Percentiles rank a stretch among this genome's conserved stretches.
Conservation (phyloP, 1,140 invertebrate genomes). For the Homarus americanus region DNA sequence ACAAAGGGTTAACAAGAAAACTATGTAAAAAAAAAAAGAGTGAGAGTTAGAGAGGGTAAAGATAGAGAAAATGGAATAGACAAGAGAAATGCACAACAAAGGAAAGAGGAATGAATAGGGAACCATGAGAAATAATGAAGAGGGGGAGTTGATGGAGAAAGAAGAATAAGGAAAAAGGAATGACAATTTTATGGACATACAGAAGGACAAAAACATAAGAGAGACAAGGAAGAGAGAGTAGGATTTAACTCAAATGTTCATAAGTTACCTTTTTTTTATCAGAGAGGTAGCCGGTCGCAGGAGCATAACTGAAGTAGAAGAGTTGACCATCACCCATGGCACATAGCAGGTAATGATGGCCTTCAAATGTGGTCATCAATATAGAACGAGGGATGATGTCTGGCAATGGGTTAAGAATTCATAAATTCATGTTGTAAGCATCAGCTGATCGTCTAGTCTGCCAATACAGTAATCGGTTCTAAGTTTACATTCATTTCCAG, state of each 20-base stretch:
- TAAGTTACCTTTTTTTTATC: conserved; percentile 88
- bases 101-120: no score
- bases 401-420: conserved; percentile 48
- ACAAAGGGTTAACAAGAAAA: not conserved
- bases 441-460: no score
- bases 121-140: no score
- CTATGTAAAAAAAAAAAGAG: no score
- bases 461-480: no score
- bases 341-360: conserved; percentile 92
- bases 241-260: not conserved
- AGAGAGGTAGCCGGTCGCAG: conserved; percentile 84
- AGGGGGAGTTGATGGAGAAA: not conserved
- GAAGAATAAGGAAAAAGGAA: not conserved
- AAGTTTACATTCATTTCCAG: no score
- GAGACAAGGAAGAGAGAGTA: not conserved
- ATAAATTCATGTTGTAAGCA: no score
- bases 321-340: conserved; percentile 98
- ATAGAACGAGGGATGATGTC: conserved; percentile 84
- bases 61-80: no score
- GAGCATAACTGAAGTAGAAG: conserved; percentile 95
- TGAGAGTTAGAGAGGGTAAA: no score
- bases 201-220: not conserved
- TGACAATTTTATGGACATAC: no score
- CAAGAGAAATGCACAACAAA: no score
- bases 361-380: conserved; percentile 95